A percentile compares a stretch with the other conserved stretches of the same genome.
phyloP scores from a whole-genome alignment of 2,113 vertebrate species.

The Sciurus niger region DNA sequence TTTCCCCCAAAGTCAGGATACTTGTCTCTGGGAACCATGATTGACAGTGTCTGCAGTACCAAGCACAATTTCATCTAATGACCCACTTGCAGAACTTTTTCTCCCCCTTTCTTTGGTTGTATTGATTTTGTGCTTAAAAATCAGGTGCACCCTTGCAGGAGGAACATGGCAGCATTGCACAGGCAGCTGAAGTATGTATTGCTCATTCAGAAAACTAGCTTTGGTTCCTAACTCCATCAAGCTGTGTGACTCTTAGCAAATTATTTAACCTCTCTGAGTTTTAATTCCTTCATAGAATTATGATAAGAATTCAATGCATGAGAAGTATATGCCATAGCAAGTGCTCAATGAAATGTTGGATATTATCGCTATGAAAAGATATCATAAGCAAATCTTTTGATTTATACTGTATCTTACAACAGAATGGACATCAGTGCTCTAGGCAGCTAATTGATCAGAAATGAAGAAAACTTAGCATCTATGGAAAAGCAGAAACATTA shows the following conservation, averaged over 20 bases:
- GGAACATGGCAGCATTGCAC: neutral
- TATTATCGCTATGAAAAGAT: neutral
- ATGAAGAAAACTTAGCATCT: neutral
- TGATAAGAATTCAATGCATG: neutral
- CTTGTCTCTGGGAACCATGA: neutral
- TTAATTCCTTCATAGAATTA: neutral
- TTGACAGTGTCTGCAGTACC: neutral
- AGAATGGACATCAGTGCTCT: neutral
- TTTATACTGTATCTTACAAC: neutral
- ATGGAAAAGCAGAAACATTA: conserved; percentile 22
- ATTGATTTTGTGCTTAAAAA: neutral
- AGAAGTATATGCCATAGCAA: neutral
- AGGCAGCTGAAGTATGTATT: neutral
- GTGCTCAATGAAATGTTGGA: neutral
- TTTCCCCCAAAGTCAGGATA: neutral
- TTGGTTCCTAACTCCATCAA: neutral
- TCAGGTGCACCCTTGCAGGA: accelerated
- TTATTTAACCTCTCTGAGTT: neutral
- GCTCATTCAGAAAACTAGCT: neutral
- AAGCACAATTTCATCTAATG: neutral
- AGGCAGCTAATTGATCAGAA: neutral
- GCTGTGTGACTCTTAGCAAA: neutral
- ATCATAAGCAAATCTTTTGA: conserved; percentile 11
- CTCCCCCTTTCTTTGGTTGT: neutral
- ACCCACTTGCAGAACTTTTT: neutral